Percentiles rank a stretch among this genome's conserved stretches.
These are phyloP conservation scores for Callimorpha dominula DNA, from an alignment of 2,888 invertebrate species.

Conservation along the genomic window DNA sequence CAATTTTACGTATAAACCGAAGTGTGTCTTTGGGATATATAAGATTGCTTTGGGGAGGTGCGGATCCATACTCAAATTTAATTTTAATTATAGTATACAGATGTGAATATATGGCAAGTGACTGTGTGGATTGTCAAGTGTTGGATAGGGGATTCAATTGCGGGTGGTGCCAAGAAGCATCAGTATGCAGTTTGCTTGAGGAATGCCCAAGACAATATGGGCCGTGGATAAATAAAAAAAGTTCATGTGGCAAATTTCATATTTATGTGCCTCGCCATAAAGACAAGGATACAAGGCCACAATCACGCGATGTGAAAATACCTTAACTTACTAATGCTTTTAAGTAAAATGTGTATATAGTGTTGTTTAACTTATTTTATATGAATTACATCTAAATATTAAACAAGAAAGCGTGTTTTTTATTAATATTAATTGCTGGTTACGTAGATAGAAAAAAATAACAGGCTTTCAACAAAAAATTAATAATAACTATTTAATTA, in stretches of 20 bases:
- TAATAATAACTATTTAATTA: not conserved
- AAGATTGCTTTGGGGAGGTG: constrained; percentile 58
- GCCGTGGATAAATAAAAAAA: constrained; percentile 29
- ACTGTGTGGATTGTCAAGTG: constrained; percentile 47
- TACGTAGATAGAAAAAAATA: too few species aligned
- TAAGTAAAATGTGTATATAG: not conserved
- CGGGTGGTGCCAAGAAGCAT: constrained; percentile 54
- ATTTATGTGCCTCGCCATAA: not conserved
- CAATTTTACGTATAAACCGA: constrained; percentile 21
- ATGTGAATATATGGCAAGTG: constrained; percentile 50
- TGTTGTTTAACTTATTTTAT: not conserved
- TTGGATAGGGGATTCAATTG: constrained; percentile 54
- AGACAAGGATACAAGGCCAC: not conserved
- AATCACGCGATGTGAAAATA: not conserved
- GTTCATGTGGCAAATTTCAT: constrained; percentile 20
- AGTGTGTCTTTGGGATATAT: constrained; percentile 47
- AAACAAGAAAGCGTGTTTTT: not conserved
- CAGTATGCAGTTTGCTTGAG: constrained; percentile 48
- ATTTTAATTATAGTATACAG: constrained; percentile 55
- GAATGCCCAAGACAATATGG: constrained; percentile 47
- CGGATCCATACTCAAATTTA: constrained; percentile 60
- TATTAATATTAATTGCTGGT: not conserved
- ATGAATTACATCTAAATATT: not conserved
- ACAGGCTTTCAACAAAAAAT: not conserved
- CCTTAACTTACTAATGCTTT: not conserved